Evolutionary conservation across 2,797 vertebrate species (phyloP).

Genomic region (Enteromius argenteus): DNA sequence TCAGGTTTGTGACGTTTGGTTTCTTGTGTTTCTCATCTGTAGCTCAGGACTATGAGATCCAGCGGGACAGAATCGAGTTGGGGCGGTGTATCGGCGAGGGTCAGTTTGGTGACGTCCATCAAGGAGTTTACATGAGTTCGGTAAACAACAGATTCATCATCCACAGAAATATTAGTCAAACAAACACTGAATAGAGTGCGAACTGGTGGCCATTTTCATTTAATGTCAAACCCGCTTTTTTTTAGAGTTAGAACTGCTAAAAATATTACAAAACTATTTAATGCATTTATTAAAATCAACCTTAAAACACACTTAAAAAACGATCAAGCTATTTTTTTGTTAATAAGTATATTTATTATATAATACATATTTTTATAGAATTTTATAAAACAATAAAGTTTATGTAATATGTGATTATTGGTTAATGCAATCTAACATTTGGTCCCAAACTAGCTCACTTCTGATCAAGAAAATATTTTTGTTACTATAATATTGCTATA

Average conservation of each 20-base stretch:
- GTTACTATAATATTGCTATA: not conserved
- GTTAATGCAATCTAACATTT: not conserved
- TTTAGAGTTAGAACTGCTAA: not conserved
- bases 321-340: not conserved
- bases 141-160: slow-evolving; percentile 72
- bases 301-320: not conserved
- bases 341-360: not conserved
- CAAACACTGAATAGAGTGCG: not conserved
- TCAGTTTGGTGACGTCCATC: slow-evolving; percentile 97
- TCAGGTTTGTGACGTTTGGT: not conserved
- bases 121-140: slow-evolving; percentile 92
- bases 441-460: not conserved
- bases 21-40: slow-evolving; percentile 45
- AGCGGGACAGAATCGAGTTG: slow-evolving; percentile 93
- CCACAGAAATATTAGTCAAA: not conserved
- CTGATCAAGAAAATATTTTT: not conserved
- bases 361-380: too few relatives aligned
- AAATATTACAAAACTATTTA: not conserved
- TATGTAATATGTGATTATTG: not conserved
- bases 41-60: slow-evolving; percentile 99
- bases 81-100: slow-evolving; percentile 98
- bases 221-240: not conserved
- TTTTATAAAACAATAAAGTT: not conserved
- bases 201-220: too few relatives aligned
- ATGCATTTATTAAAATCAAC: not conserved